A percentile compares a stretch with the other conserved stretches of the same genome.
Evolutionary conservation across 1,140 invertebrate genomes (phyloP).

Genomic region (Achatina immaculata): DNA sequence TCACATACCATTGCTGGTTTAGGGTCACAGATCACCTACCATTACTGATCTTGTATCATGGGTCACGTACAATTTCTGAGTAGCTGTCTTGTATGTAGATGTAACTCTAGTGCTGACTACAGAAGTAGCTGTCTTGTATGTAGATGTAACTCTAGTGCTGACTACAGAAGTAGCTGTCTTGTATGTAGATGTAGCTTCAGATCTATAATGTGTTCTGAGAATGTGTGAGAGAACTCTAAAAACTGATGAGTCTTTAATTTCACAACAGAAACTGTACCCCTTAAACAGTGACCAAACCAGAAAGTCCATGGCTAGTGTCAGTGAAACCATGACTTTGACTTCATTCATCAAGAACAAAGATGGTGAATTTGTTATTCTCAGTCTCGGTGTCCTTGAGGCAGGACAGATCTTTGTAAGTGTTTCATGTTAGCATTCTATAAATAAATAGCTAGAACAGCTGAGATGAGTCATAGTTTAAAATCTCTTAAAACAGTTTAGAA

Average conservation of each 20-base stretch:
- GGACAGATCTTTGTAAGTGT: conserved; percentile 57
- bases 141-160: no score
- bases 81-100: no score
- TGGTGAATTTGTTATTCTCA: conserved; percentile 48
- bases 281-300: conserved; percentile 8
- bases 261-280: conserved; percentile 5
- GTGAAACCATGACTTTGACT: conserved; percentile 49
- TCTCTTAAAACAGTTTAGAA: no score
- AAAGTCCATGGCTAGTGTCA: conserved; percentile 38
- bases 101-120: no score
- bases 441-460: background rate
- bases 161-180: no score
- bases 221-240: background rate
- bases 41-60: no score
- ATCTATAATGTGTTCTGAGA: background rate
- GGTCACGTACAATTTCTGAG: no score
- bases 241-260: background rate
- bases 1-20: no score
- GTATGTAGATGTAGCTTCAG: background rate
- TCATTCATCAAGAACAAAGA: conserved; percentile 45
- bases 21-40: no score
- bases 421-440: background rate
- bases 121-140: no score
- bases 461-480: background rate
- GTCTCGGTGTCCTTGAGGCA: conserved; percentile 44